Conservation (phyloP, 2,888 invertebrate species). For the Tryphoninae sp. region DNA sequence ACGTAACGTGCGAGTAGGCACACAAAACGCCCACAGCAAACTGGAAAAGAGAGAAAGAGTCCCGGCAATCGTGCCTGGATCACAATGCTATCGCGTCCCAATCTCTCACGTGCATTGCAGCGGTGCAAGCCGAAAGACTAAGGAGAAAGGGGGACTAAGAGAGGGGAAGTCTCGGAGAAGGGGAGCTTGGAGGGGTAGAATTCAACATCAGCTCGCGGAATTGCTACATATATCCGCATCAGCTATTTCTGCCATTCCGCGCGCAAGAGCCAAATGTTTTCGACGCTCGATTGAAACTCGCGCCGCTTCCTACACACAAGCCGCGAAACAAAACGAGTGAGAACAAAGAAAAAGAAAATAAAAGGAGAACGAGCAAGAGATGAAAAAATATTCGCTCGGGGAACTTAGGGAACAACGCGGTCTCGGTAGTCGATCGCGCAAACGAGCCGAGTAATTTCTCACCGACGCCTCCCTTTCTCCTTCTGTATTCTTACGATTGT, state of each 20-base stretch:
- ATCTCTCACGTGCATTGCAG: conserved; percentile 62
- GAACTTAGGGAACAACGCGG: conserved; percentile 41
- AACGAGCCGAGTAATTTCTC: conserved; percentile 66
- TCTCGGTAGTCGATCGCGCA: conserved; percentile 65
- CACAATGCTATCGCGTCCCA: conserved; percentile 65
- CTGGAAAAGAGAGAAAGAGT: conserved; percentile 27
- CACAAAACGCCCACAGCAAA: conserved; percentile 52
- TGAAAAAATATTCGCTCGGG: conserved; percentile 21
- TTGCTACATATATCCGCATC: conserved; percentile 47
- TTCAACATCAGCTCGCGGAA: conserved; percentile 8
- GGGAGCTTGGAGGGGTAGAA: conserved; percentile 19
- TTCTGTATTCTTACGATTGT: conserved; percentile 6
- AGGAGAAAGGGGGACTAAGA: conserved; percentile 18
- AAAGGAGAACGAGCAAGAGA: conserved; percentile 18
- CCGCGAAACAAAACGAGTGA: neutral
- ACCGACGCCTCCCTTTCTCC: conserved; percentile 48
- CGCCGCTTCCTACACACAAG: conserved; percentile 46
- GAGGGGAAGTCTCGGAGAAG: conserved; percentile 48
- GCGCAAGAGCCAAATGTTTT: conserved; percentile 55
- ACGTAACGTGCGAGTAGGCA: conserved; percentile 43
- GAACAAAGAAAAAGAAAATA: conserved; percentile 35
- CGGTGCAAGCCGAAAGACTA: conserved; percentile 63
- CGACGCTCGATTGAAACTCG: conserved; percentile 61
- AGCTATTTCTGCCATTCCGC: conserved; percentile 59
- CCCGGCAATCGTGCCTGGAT: conserved; percentile 57